phyloP scores from a whole-genome alignment of 2,113 vertebrate species.

The Elephas maximus region DNA sequence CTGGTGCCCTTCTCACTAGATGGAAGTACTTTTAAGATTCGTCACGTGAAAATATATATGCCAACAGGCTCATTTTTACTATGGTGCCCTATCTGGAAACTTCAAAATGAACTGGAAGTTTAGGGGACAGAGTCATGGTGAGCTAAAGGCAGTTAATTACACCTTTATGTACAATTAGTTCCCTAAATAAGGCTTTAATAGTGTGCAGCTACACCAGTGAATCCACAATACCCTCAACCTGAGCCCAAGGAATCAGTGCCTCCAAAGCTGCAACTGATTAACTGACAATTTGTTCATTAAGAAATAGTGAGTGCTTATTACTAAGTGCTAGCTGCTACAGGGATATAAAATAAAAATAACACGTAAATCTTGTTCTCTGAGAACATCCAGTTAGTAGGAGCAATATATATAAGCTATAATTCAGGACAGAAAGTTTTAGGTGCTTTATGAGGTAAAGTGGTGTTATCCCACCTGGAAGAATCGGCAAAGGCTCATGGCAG shows the following conservation, averaged over 20 bases:
- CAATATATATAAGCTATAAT: not conserved
- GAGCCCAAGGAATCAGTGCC: not conserved
- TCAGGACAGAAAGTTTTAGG: not conserved
- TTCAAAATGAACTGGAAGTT: conserved; percentile 35
- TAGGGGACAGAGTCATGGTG: not conserved
- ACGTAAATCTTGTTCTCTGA: not conserved
- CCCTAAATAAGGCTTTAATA: conserved; percentile 21
- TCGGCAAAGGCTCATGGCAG: not conserved
- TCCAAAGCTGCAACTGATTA: conserved; percentile 47
- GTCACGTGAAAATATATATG: not conserved
- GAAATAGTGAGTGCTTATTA: not conserved
- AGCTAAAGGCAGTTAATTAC: conserved; percentile 2
- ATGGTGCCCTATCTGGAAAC: not conserved
- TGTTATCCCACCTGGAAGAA: not conserved
- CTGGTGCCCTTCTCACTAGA: not conserved
- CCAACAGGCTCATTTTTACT: not conserved
- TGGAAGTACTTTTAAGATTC: not conserved
- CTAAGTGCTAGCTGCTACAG: not conserved
- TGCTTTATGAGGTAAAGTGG: not conserved
- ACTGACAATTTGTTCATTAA: not conserved
- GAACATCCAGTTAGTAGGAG: not conserved
- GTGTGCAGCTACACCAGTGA: not conserved
- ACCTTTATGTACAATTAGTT: not conserved
- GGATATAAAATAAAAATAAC: not conserved
- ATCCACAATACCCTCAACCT: conserved; percentile 3